Evolutionary conservation across 2,797 vertebrate species (phyloP).

Genomic region (Podargus strigoides): DNA sequence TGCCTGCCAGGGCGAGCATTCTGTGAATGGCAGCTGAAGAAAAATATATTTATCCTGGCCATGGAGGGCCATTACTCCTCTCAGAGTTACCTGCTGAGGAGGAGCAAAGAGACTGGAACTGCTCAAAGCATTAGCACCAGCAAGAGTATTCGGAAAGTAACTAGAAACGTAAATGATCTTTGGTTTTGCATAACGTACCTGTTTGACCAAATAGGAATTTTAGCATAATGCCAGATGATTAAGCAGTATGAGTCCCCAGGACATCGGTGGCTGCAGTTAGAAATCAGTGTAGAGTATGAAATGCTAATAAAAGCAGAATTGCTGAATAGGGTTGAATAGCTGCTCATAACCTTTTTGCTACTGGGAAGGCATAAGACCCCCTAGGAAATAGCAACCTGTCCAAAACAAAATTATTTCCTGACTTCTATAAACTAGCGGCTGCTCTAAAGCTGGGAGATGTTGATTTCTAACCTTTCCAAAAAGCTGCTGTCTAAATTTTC

Average conservation of each 20-base stretch:
- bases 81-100: neutral
- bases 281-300: neutral
- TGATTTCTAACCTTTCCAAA: neutral
- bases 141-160: neutral
- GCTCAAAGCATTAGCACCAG: neutral
- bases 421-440: neutral
- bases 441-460: neutral
- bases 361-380: neutral
- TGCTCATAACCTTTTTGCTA: neutral
- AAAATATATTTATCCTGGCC: neutral
- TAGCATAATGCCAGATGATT: neutral
- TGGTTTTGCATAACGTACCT: neutral
- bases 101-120: neutral
- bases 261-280: neutral
- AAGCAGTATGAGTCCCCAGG: neutral
- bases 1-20: neutral
- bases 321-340: neutral
- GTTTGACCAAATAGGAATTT: neutral
- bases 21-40: neutral
- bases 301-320: conserved; percentile 15
- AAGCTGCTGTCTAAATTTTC: neutral
- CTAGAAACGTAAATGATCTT: neutral
- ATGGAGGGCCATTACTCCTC: neutral
- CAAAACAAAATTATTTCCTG: neutral
- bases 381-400: neutral